These are phyloP conservation scores for Ophion slaviceki DNA, from an alignment of 2,888 invertebrate genomes.

Conservation along the genomic window DNA sequence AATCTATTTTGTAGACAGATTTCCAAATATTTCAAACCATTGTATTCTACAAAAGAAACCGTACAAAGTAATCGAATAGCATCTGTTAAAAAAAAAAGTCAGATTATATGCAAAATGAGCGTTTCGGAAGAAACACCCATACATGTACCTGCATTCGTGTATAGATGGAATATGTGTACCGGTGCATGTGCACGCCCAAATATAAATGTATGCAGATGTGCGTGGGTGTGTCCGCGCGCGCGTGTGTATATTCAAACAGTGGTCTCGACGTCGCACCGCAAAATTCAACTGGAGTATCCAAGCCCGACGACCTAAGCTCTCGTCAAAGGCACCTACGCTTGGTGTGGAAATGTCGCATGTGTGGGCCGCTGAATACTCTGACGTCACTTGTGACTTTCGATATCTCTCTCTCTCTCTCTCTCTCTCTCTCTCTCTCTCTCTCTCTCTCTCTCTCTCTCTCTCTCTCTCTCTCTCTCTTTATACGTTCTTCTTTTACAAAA, in stretches of 20 bases:
- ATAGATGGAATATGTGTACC: background rate
- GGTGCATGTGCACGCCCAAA: background rate
- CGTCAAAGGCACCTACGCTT: slow-evolving; percentile 48
- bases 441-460: background rate
- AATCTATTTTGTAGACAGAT: no score
- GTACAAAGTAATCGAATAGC: no score
- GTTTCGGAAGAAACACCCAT: no score
- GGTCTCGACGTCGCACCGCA: slow-evolving; percentile 32
- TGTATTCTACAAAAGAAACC: no score
- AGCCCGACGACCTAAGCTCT: slow-evolving; percentile 39
- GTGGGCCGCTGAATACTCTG: slow-evolving; percentile 27
- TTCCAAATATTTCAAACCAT: no score
- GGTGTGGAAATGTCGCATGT: slow-evolving; percentile 40
- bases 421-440: background rate
- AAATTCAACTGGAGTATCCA: slow-evolving; percentile 52
- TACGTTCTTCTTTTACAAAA: background rate
- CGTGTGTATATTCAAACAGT: background rate
- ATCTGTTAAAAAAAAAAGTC: no score
- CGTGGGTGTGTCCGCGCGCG: background rate
- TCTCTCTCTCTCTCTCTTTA: background rate
- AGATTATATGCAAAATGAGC: no score
- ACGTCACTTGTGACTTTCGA: slow-evolving; percentile 53
- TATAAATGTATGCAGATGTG: background rate
- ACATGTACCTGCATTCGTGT: no score
- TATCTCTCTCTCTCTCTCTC: background rate